These are phyloP conservation scores for Pteronura brasiliensis DNA, from an alignment of 2,113 vertebrate genomes.

Conservation along the genomic window DNA sequence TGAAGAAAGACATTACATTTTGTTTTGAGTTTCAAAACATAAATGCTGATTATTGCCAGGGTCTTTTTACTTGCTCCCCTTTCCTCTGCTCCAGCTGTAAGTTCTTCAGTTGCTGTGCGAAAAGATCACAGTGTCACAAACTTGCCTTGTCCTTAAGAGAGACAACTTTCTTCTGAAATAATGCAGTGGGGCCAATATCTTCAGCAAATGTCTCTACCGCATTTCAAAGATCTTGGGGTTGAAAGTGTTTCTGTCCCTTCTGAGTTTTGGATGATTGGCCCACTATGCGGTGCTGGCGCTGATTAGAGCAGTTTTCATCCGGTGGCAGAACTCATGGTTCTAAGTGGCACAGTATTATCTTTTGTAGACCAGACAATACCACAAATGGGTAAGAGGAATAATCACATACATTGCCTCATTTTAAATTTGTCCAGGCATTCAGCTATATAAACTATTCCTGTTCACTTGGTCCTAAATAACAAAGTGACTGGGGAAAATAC, in stretches of 20 bases:
- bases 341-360: background rate
- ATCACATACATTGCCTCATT: background rate
- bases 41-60: background rate
- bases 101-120: background rate
- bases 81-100: background rate
- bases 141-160: background rate
- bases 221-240: background rate
- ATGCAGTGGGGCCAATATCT: background rate
- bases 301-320: background rate
- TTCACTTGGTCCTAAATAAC: conserved; percentile 2
- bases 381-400: background rate
- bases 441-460: background rate
- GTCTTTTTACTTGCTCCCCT: background rate
- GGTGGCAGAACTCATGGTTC: background rate
- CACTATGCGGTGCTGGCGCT: background rate
- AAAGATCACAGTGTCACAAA: background rate
- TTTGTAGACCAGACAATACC: background rate
- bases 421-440: background rate
- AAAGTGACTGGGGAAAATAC: conserved; percentile 37
- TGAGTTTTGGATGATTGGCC: too few species aligned
- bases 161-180: background rate
- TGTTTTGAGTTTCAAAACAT: background rate
- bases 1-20: background rate
- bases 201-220: background rate
- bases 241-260: background rate